A percentile compares a stretch with the other conserved stretches of the same genome.
Conservation (phyloP, 2,888 invertebrate species). For the Catocala fraxini region DNA sequence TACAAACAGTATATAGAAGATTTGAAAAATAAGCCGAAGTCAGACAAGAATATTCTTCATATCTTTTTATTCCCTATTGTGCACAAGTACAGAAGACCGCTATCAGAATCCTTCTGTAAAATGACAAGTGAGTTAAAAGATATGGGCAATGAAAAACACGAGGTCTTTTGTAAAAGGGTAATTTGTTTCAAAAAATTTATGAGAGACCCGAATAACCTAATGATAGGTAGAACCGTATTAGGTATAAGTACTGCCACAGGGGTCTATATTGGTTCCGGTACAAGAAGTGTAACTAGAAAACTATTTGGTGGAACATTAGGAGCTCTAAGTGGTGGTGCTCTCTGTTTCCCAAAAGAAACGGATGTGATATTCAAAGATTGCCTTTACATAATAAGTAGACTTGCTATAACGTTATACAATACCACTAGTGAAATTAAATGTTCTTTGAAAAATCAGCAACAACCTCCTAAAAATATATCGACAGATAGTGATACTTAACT, state of each 20-base stretch:
- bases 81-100: slow-evolving; percentile 39
- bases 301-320: slow-evolving; percentile 58
- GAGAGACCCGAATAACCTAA: slow-evolving; percentile 59
- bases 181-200: slow-evolving; percentile 55
- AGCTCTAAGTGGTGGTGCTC: slow-evolving; percentile 57
- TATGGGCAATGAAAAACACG: slow-evolving; percentile 30
- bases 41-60: slow-evolving; percentile 61
- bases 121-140: slow-evolving; percentile 19
- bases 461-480: too few relatives aligned
- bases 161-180: slow-evolving; percentile 35
- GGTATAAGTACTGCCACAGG: slow-evolving; percentile 54
- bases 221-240: slow-evolving; percentile 53
- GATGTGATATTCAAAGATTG: slow-evolving; percentile 55
- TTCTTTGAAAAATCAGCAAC: too few relatives aligned
- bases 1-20: slow-evolving; percentile 64
- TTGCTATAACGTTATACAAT: too few relatives aligned
- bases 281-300: slow-evolving; percentile 48
- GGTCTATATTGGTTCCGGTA: slow-evolving; percentile 38
- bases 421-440: too few relatives aligned
- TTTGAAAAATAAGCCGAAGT: slow-evolving; percentile 56
- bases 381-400: not conserved
- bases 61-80: slow-evolving; percentile 63
- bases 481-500: too few relatives aligned
- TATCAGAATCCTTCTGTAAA: slow-evolving; percentile 25
- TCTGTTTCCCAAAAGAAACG: slow-evolving; percentile 72